Percentiles rank a stretch among this genome's conserved stretches.
These are phyloP conservation scores for Naja naja DNA, from an alignment of 2,113 vertebrate species.

Conservation along the genomic window DNA sequence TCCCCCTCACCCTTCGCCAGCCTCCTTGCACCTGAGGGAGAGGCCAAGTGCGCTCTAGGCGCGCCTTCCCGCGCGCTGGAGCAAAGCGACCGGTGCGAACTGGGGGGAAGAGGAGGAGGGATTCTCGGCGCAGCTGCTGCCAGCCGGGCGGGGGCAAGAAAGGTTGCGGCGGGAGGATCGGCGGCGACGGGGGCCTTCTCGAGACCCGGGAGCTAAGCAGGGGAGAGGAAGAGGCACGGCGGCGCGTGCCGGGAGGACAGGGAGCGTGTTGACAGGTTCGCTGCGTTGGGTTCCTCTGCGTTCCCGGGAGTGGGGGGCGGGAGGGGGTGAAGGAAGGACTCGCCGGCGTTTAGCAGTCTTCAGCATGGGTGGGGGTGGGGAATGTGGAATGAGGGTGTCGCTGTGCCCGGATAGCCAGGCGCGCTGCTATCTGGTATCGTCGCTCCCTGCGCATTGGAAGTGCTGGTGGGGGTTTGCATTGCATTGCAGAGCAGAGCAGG, in stretches of 20 bases:
- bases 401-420: neutral
- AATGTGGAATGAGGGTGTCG: neutral
- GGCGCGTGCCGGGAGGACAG: constrained; percentile 14
- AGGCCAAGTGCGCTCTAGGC: neutral
- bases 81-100: neutral
- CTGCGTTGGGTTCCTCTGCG: neutral
- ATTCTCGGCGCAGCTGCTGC: neutral
- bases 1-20: too few relatives aligned
- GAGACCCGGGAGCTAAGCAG: neutral
- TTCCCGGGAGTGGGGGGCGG: neutral
- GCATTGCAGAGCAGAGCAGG: neutral
- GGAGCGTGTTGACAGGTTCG: constrained; percentile 50
- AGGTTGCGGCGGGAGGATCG: constrained; percentile 18
- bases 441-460: neutral
- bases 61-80: constrained; percentile 1
- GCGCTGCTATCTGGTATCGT: neutral
- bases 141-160: constrained; percentile 12
- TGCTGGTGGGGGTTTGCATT: neutral
- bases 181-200: constrained; percentile 4
- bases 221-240: constrained; percentile 25
- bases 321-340: neutral
- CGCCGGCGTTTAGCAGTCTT: neutral
- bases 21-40: constrained; percentile 3
- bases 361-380: neutral
- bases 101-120: neutral